These are phyloP conservation scores for Callimorpha dominula DNA, from an alignment of 2,888 invertebrate genomes.

Conservation along the genomic window DNA sequence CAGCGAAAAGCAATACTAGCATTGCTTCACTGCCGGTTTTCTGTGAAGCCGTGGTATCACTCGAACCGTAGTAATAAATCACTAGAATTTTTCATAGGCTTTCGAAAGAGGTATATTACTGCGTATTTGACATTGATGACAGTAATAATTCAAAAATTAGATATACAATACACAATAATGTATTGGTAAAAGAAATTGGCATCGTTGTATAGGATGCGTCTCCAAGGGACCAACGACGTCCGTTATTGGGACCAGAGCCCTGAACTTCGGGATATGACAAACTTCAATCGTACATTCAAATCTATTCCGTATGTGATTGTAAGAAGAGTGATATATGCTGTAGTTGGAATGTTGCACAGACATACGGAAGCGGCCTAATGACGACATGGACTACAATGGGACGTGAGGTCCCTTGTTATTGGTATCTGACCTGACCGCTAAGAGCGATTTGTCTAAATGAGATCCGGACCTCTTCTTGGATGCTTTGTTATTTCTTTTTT, in stretches of 20 bases:
- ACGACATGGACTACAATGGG: slow-evolving; percentile 83
- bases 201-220: slow-evolving; percentile 64
- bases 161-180: slow-evolving; percentile 62
- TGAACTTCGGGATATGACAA: slow-evolving; percentile 55
- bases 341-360: slow-evolving; percentile 56
- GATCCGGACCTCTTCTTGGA: slow-evolving; percentile 79
- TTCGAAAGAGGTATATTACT: no score
- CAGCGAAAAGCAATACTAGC: no score
- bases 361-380: slow-evolving; percentile 83
- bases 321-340: slow-evolving; percentile 49
- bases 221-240: slow-evolving; percentile 66
- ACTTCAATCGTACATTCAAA: slow-evolving; percentile 51
- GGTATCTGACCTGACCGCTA: slow-evolving; percentile 86
- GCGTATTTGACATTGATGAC: background rate
- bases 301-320: slow-evolving; percentile 59
- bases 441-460: slow-evolving; percentile 86
- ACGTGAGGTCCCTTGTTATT: slow-evolving; percentile 83
- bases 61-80: no score
- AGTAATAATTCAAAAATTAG: slow-evolving; percentile 25
- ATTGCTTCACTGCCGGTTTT: no score
- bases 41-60: no score
- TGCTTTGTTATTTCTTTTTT: slow-evolving; percentile 78
- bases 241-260: slow-evolving; percentile 71
- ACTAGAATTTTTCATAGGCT: no score
- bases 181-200: slow-evolving; percentile 71